Conservation (phyloP, 2,113 vertebrate genomes). For the Channa maculata region DNA sequence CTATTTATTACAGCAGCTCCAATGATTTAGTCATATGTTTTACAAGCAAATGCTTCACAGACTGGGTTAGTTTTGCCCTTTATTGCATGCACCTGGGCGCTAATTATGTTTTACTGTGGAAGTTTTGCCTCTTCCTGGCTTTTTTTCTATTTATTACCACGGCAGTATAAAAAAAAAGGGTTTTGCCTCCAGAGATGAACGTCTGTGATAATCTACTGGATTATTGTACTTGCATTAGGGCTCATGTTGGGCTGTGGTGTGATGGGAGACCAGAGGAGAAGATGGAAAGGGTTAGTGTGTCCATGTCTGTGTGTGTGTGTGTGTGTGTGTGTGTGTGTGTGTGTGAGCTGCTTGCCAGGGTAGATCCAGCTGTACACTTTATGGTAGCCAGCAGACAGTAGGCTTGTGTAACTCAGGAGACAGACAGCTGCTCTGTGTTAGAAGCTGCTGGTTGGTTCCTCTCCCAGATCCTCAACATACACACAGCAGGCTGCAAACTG, state of each 20-base stretch:
- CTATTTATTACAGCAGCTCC: constrained; percentile 22
- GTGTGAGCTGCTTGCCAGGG: constrained; percentile 11
- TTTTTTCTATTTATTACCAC: constrained; percentile 44
- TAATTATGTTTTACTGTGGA: constrained; percentile 71
- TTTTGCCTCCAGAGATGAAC: constrained; percentile 22
- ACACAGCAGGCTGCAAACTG: constrained; percentile 32
- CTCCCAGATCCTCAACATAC: constrained; percentile 50
- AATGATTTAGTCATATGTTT: constrained; percentile 51
- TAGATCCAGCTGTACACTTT: constrained; percentile 67
- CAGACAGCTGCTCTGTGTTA: constrained; percentile 81
- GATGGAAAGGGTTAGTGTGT: constrained; percentile 29
- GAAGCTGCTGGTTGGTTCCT: constrained; percentile 65
- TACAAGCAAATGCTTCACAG: constrained; percentile 46
- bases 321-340: constrained; percentile 16
- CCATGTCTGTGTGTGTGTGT: constrained; percentile 23
- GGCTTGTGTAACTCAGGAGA: constrained; percentile 75
- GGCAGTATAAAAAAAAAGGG: constrained; percentile 28
- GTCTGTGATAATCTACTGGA: constrained; percentile 37
- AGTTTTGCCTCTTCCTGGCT: constrained; percentile 52
- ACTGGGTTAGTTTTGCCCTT: constrained; percentile 48
- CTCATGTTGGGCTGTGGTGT: constrained; percentile 41
- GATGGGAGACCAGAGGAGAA: constrained; percentile 41
- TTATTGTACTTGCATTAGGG: constrained; percentile 36
- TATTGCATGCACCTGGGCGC: constrained; percentile 64
- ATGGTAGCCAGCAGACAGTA: constrained; percentile 70